Conservation (phyloP, 2,113 vertebrate genomes). For the Corythornis cristatus region DNA sequence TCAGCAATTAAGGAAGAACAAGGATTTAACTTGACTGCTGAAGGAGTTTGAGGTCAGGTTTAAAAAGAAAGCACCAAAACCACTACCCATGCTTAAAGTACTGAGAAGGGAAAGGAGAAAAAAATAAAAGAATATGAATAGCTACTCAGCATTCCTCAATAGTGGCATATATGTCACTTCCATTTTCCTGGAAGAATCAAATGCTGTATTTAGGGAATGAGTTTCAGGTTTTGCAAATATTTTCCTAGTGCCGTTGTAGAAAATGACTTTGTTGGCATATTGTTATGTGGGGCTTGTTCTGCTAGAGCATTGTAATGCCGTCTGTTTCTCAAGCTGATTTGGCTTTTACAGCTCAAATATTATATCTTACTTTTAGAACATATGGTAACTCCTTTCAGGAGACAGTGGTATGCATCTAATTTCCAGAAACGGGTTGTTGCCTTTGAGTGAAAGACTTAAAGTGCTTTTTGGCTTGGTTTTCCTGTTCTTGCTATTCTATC, state of each 20-base stretch:
- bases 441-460: slow-evolving; percentile 1
- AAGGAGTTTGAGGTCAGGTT: not conserved
- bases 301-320: slow-evolving; percentile 72
- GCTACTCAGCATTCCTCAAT: not conserved
- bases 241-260: slow-evolving; percentile 74
- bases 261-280: slow-evolving; percentile 72
- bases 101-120: not conserved
- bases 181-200: slow-evolving; percentile 52
- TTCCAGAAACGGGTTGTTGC: slow-evolving; percentile 29
- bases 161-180: not conserved
- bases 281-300: slow-evolving; percentile 70
- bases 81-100: not conserved
- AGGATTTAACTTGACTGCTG: not conserved
- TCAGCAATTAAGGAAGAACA: not conserved
- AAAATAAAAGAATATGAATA: not conserved
- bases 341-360: slow-evolving; percentile 74
- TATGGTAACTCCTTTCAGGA: slow-evolving; percentile 52
- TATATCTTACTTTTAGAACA: slow-evolving; percentile 70
- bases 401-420: slow-evolving; percentile 38
- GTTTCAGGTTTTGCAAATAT: slow-evolving; percentile 77
- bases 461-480: slow-evolving; percentile 10
- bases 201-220: slow-evolving; percentile 70
- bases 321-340: slow-evolving; percentile 78
- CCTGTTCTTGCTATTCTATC: not conserved
- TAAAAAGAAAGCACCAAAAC: not conserved